Evolutionary conservation across 2,888 invertebrate genomes (phyloP), one percentile per base, ranked within the genome.

Genomic region (Andricus curvator): DNA sequence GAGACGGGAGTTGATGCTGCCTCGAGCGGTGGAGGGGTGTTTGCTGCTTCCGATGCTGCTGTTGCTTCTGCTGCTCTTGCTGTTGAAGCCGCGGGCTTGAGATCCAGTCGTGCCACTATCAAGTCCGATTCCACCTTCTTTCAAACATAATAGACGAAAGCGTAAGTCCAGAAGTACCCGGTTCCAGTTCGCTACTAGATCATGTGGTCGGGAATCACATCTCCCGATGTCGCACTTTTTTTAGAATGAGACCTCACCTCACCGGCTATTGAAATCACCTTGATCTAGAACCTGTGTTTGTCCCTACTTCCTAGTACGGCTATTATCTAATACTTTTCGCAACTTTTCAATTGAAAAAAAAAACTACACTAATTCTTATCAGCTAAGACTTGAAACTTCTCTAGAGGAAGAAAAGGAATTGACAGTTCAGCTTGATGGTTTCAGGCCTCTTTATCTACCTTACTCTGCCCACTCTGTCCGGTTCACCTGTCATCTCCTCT

Each of bases 401-500:
- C 13, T 17, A 17, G 5, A 62, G 15, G 33, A 51, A 74, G 25
- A 51, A 20, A 74, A 64, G 56, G 77, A 79, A 76, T 82, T 83
- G 84, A 84, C 84, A 85, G 86, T 83, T 84, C 79, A 81, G 83
- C 82, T 82, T 85, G 83, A 81, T 51, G 74, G 44, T 41, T 70
- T 56, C 37, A 81, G 84, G 86, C 82, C 83, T 81, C 84, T 88
- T 86, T 86, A 88, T 89, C 87, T 86, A 84, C 84, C 84, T 82
- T 41, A 83, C 44, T 85, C 79, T 80, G 80, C 81, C 79, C 65
- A 76, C 81, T 84, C 87, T 85, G 84, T 81, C 86, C 85, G 86
- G 87, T 86, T 88, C 87, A 88, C 87, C 88, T 89, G 90, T 90
- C 90, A 88, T 89, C 90, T 90, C 89, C 85, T 87, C 88, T 90